phyloP scores from a whole-genome alignment of 2,888 invertebrate species.

The Pterostichus madidus region DNA sequence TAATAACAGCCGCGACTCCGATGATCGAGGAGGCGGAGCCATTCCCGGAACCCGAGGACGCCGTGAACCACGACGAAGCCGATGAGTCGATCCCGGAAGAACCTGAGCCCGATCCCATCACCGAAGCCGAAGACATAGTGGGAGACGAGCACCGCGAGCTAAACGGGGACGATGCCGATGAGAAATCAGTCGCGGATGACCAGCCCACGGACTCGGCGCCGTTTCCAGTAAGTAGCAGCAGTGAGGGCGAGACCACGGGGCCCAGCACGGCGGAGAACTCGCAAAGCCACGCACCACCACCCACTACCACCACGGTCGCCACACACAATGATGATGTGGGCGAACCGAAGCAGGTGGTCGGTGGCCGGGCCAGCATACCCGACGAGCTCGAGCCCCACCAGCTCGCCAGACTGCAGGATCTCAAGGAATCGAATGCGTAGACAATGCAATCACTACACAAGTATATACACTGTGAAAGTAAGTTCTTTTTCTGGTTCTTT shows the following conservation, averaged over 20 bases:
- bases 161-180: constrained; percentile 73
- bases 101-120: constrained; percentile 68
- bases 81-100: constrained; percentile 68
- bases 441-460: constrained; percentile 60
- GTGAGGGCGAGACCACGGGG: constrained; percentile 83
- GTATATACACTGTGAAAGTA: constrained; percentile 59
- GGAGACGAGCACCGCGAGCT: constrained; percentile 69
- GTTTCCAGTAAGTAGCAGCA: constrained; percentile 83
- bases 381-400: constrained; percentile 94
- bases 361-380: constrained; percentile 90
- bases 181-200: constrained; percentile 78
- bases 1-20: constrained; percentile 96
- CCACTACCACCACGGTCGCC: constrained; percentile 72
- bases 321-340: constrained; percentile 76
- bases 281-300: constrained; percentile 78
- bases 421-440: constrained; percentile 95
- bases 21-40: constrained; percentile 93
- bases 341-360: constrained; percentile 85
- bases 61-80: constrained; percentile 70
- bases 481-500: constrained; percentile 48
- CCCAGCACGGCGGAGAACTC: constrained; percentile 83
- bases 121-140: constrained; percentile 68
- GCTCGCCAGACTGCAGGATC: constrained; percentile 90
- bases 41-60: constrained; percentile 83
- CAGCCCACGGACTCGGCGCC: constrained; percentile 81